Base-by-base conservation (phyloP, 2,888 invertebrate species). In the Dexiosoma caninum region DNA sequence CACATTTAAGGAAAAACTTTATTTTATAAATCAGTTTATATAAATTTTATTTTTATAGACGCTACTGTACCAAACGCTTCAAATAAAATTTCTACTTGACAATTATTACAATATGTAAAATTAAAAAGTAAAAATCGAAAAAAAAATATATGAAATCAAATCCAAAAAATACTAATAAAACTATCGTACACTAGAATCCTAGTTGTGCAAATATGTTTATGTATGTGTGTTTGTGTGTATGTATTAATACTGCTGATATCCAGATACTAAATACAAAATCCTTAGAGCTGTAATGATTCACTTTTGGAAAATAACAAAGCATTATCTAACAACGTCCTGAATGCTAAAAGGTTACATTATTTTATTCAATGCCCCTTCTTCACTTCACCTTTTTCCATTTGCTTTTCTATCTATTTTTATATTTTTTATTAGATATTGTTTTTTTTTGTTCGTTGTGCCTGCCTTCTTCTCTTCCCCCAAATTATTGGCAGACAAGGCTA, bases 311-410 rank as follows among this genome's bases (percentile, higher is more conserved):
- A 81, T 69, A 69, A 77, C 76, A 72, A 81, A 80, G 59, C 62
- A 72, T 77, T 81, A 77, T 72, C 62, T 74, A 57, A 77, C 72
- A 77, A 77, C 74, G 67, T 72, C 64, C 72, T 81, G 72, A 81
- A 72, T 77, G 57, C 69, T 81, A 77, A 81, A 81, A 81, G 77
- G 81, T 77, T 77, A 77, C 67, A 74, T 74, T 81, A 81, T 81
- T 77, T 72, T 71, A 71, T 72, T 71, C 57, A 49, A 57, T 70
- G 77, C 40, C 14, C 21, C 1, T 21, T 57, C 14, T 37, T 7
- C 9, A 5, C 27, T 14, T 14, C 9, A 35, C n/a, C 8, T 40
- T 44, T 42, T 21, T 32, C 37, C 14, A 37, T 14, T 23, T 59
- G 27, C 37, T 59, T 12, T 19, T 16, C 16, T 9, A 23, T 27